Evolutionary conservation across 2,888 invertebrate genomes (phyloP), one percentile per base, ranked within the genome.

Genomic region (Spicauda simplicius): DNA sequence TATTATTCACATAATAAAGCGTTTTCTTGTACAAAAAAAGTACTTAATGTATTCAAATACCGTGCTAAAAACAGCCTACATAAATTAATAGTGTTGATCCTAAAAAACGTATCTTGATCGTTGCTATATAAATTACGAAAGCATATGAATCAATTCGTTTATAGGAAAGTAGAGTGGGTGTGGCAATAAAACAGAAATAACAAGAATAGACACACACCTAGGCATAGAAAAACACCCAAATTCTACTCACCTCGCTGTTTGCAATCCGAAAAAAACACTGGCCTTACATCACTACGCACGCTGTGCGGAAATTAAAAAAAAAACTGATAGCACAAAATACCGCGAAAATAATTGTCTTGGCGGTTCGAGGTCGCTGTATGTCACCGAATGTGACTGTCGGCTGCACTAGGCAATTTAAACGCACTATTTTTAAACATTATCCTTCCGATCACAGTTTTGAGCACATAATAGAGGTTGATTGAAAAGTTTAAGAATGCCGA

Each of bases 341-440:
- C 72, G 75, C 74, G 74, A 73, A 75, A 73, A 71, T 70, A 63
- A 72, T 71, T 71, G 73, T 68, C 68, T 70, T 69, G 16, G 61
- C 67, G 61, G 55, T 30, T 56, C 74, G 72, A 75, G 76, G 83
- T 75, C 80, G 74, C 72, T 76, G 78, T 81, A 82, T 87, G 85
- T 90, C 88, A 88, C 86, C 84, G 84, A 81, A 70, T 72, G 74
- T 80, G 79, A 80, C 79, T 80, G 79, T 73, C 77, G 68, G 71
- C 75, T 76, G 74, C 76, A 77, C 77, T 75, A 62, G 74, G 70
- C 69, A 75, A 71, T 69, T 70, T 72, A 65, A 59, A 64, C 54
- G 70, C 77, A 86, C 87, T 87, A 87, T 87, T 85, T 85, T 78
- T 85, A 81, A 84, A 80, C 88, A 88, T 88, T 78, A 80, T 77